phyloP scores from a whole-genome alignment of 2,797 vertebrate genomes.

The Crypturellus tataupa region DNA sequence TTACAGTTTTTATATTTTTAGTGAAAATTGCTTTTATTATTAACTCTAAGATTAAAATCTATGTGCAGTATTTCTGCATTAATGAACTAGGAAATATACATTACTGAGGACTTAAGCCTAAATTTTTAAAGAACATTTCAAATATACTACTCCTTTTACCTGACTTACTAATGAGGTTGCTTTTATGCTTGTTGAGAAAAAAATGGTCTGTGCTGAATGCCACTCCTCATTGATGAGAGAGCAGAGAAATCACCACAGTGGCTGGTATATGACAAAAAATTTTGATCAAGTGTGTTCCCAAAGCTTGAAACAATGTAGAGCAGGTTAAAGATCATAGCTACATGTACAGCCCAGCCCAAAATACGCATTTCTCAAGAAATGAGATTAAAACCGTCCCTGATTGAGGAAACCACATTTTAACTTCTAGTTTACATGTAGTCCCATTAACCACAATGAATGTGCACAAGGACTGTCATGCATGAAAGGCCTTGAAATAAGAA shows the following conservation, averaged over 20 bases:
- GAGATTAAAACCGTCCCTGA: not conserved
- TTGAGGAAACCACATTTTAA: not conserved
- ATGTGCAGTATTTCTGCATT: slow-evolving; percentile 86
- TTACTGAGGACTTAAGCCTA: slow-evolving; percentile 84
- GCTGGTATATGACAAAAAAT: slow-evolving; percentile 39
- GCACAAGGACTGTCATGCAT: not conserved
- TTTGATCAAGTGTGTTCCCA: not conserved
- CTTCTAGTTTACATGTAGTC: not conserved
- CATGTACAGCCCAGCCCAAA: not conserved
- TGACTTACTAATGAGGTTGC: slow-evolving; percentile 81
- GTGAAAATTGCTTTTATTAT: slow-evolving; percentile 91
- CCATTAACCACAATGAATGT: not conserved
- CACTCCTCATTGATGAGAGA: slow-evolving; percentile 54
- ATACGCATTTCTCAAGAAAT: not conserved
- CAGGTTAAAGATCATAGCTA: not conserved
- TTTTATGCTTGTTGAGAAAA: slow-evolving; percentile 74
- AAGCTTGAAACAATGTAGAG: slow-evolving; percentile 5
- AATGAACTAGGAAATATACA: slow-evolving; percentile 87
- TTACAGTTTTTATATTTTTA: slow-evolving; percentile 90
- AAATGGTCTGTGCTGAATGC: slow-evolving; percentile 51
- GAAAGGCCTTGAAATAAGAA: not conserved
- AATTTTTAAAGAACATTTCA: slow-evolving; percentile 86
- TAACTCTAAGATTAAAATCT: slow-evolving; percentile 88
- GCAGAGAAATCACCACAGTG: slow-evolving; percentile 42
- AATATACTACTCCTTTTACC: slow-evolving; percentile 80